A percentile compares a stretch with the other conserved stretches of the same genome.
Evolutionary conservation across 2,113 vertebrate species (phyloP).

Genomic region (Coptodon rendalli): DNA sequence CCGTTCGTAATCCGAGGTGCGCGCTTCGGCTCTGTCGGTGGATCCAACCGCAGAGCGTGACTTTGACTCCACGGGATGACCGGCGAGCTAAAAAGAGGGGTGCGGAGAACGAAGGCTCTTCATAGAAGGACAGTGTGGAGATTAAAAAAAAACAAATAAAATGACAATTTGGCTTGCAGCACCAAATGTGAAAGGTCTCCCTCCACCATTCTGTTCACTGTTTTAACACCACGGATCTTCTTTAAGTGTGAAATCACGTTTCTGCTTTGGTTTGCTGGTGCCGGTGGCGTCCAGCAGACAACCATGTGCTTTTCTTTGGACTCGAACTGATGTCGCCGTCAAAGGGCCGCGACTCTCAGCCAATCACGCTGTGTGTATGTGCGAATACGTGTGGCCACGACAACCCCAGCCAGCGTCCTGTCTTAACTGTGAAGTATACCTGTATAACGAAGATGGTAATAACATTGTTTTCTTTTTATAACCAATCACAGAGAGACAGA

Average conservation of each 20-base stretch:
- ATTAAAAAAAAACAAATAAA: neutral
- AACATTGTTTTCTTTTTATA: constrained; percentile 18
- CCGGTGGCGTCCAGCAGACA: constrained; percentile 50
- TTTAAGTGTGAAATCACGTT: constrained; percentile 43
- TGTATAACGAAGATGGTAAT: constrained; percentile 32
- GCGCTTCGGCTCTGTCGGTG: constrained; percentile 23
- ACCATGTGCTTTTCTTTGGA: constrained; percentile 47
- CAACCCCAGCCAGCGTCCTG: constrained; percentile 54
- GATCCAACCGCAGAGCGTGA: constrained; percentile 15
- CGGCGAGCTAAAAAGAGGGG: constrained; percentile 9
- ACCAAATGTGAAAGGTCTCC: constrained; percentile 51
- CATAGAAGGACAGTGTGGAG: constrained; percentile 2
- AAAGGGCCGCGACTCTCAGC: constrained; percentile 25
- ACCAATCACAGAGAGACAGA: constrained; percentile 30
- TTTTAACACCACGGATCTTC: constrained; percentile 25
- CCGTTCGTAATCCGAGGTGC: constrained; percentile 15
- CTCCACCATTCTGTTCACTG: constrained; percentile 22
- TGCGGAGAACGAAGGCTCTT: constrained; percentile 11
- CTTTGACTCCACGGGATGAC: constrained; percentile 32
- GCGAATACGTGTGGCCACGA: constrained; percentile 20
- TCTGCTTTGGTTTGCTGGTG: constrained; percentile 25
- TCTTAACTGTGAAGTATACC: constrained; percentile 58
- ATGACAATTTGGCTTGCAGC: constrained; percentile 35
- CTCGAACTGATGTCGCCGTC: constrained; percentile 23
- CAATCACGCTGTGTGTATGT: constrained; percentile 34